Percentiles rank a stretch among this genome's conserved stretches.
Conservation (phyloP, 2,113 vertebrate species). For the Larimichthys polyactis region DNA sequence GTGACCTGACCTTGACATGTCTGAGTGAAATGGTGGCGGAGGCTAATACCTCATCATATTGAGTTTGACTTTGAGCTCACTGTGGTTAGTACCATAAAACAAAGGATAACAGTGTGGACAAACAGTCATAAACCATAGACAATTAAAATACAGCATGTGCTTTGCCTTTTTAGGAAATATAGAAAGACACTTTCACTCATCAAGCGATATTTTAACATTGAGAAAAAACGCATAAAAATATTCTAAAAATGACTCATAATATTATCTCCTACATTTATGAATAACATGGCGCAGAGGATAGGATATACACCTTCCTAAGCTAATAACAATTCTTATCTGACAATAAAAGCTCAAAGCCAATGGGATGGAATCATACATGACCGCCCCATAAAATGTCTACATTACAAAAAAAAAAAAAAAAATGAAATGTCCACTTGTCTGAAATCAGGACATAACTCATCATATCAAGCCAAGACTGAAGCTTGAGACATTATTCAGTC, state of each 20-base stretch:
- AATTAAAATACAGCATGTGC: conserved; percentile 55
- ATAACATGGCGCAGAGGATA: background rate
- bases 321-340: conserved; percentile 30
- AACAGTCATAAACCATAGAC: conserved; percentile 76
- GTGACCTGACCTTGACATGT: conserved; percentile 85
- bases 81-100: conserved; percentile 78
- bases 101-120: conserved; percentile 81
- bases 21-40: conserved; percentile 77
- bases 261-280: background rate
- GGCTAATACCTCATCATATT: conserved; percentile 85
- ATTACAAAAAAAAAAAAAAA: conserved; percentile 46
- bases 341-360: conserved; percentile 45
- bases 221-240: background rate
- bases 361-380: conserved; percentile 56
- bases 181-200: background rate
- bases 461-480: conserved; percentile 67
- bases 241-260: background rate
- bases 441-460: conserved; percentile 74
- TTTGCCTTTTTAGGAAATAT: conserved; percentile 16
- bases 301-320: background rate
- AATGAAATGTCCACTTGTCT: conserved; percentile 63
- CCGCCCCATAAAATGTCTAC: conserved; percentile 61
- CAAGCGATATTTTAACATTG: background rate
- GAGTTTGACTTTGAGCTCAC: conserved; percentile 80
- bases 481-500: conserved; percentile 74